A percentile compares a stretch with the other conserved stretches of the same genome.
phyloP scores from a whole-genome alignment of 2,888 invertebrate species.

The Syrphus vitripennis region DNA sequence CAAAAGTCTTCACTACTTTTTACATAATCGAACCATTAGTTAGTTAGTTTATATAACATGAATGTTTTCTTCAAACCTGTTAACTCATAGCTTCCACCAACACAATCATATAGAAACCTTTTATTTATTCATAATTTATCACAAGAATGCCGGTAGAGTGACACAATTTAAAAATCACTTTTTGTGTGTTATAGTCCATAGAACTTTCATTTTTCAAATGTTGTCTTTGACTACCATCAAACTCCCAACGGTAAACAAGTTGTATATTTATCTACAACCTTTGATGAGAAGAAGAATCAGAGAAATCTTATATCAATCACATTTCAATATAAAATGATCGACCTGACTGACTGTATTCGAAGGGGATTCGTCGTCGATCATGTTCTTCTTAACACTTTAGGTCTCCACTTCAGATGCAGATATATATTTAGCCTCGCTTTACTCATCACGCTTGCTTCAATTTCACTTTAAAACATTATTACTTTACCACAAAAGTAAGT shows the following conservation, averaged over 20 bases:
- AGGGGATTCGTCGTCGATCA: neutral
- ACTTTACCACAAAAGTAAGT: neutral
- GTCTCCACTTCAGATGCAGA: neutral
- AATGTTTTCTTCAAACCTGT: too few species aligned
- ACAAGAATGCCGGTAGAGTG: conserved; percentile 13
- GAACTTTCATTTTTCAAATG: conserved; percentile 63
- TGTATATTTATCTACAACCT: neutral
- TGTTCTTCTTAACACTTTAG: neutral
- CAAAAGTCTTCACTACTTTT: too few species aligned
- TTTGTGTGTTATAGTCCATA: conserved; percentile 1
- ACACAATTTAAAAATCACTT: conserved; percentile 8
- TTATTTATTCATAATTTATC: neutral
- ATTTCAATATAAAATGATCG: conserved; percentile 47
- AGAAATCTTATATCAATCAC: conserved; percentile 65
- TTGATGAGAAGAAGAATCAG: conserved; percentile 38
- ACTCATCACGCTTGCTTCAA: conserved; percentile 5
- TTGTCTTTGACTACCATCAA: neutral
- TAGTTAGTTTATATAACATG: too few species aligned
- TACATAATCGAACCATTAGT: too few species aligned
- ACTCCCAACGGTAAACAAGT: neutral
- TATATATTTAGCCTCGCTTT: neutral
- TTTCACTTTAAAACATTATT: conserved; percentile 54
- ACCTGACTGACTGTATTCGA: neutral
- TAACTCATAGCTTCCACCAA: too few species aligned
- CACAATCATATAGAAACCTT: neutral